Conservation (phyloP, 2,888 invertebrate genomes). For the Pseudanteris insignis region DNA sequence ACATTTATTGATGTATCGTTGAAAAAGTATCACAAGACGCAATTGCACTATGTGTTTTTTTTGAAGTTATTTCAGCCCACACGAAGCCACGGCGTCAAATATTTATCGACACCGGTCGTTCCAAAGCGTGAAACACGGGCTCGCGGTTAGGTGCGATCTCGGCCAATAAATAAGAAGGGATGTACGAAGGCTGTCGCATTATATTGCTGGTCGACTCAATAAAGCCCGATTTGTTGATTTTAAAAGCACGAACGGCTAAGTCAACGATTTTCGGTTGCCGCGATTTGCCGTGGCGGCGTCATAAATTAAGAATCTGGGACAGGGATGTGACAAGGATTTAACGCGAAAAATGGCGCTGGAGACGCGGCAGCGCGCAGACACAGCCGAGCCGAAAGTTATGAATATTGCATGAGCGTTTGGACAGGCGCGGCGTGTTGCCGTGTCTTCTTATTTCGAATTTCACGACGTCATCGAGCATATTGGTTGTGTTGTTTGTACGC, state of each 20-base stretch:
- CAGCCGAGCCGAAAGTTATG: slow-evolving; percentile 34
- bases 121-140: background rate
- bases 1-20: too few species aligned
- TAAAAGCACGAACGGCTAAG: slow-evolving; percentile 21
- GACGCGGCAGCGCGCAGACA: too few species aligned
- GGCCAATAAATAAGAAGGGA: slow-evolving; percentile 21
- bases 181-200: slow-evolving; percentile 9
- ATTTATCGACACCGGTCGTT: too few species aligned
- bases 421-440: slow-evolving; percentile 17
- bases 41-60: too few species aligned
- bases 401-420: slow-evolving; percentile 44
- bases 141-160: background rate
- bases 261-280: slow-evolving; percentile 18
- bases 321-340: slow-evolving; percentile 45
- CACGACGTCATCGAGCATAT: too few species aligned
- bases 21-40: too few species aligned
- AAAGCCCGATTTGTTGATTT: slow-evolving; percentile 29
- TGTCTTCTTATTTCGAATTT: too few species aligned
- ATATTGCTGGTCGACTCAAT: slow-evolving; percentile 10
- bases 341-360: slow-evolving; percentile 29
- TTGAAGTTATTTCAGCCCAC: too few species aligned
- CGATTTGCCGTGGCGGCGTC: slow-evolving; percentile 20
- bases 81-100: too few species aligned
- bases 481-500: too few species aligned
- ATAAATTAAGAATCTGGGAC: slow-evolving; percentile 42